Conservation (phyloP, 2,888 invertebrate genomes). For the Pollenia angustigena region DNA sequence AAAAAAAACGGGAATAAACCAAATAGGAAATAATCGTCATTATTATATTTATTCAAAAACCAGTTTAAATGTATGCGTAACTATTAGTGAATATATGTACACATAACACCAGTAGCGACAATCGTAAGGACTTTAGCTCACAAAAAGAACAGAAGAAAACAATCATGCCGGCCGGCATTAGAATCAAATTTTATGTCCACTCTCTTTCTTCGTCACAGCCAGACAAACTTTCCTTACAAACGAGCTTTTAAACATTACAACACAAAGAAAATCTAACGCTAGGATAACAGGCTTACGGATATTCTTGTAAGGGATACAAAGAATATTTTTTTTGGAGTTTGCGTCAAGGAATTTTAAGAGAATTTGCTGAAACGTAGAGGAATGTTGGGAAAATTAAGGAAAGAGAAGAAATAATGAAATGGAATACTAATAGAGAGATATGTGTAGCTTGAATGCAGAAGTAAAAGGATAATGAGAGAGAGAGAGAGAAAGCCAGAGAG, state of each 20-base stretch:
- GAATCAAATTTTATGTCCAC: constrained; percentile 65
- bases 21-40: constrained; percentile 64
- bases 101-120: constrained; percentile 43
- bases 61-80: constrained; percentile 25
- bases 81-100: not conserved
- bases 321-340: constrained; percentile 29
- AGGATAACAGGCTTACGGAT: constrained; percentile 45
- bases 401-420: not conserved
- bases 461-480: too few relatives aligned
- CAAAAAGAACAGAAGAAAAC: constrained; percentile 39
- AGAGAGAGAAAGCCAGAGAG: too few relatives aligned
- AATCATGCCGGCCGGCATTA: constrained; percentile 72
- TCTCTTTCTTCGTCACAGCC: not conserved
- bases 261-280: constrained; percentile 66
- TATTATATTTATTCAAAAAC: constrained; percentile 55
- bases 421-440: too few relatives aligned
- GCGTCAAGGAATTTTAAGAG: constrained; percentile 36
- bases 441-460: too few relatives aligned
- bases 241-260: constrained; percentile 34
- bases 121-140: constrained; percentile 58
- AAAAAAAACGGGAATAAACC: constrained; percentile 24
- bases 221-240: not conserved
- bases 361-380: not conserved
- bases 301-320: constrained; percentile 19
- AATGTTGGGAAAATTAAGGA: constrained; percentile 2